These are phyloP conservation scores for Argynnis bischoffii DNA, from an alignment of 2,888 invertebrate species.

Conservation along the genomic window DNA sequence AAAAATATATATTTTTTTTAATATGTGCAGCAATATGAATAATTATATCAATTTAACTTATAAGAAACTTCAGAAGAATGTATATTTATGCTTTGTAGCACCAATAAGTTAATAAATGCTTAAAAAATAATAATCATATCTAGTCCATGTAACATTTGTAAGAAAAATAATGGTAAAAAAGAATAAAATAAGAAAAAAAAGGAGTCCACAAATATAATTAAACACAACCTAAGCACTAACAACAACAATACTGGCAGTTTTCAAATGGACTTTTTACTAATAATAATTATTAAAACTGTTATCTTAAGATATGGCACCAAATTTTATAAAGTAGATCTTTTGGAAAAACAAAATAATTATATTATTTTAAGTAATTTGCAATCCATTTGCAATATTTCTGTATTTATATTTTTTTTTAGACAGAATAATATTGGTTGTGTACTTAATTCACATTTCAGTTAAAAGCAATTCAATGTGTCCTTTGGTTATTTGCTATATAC, in stretches of 20 bases:
- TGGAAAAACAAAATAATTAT: no score
- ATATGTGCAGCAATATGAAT: no score
- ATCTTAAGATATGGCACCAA: not conserved
- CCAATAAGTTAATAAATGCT: constrained; percentile 12
- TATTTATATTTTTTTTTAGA: no score
- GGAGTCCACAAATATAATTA: constrained; percentile 39
- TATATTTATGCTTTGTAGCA: constrained; percentile 6
- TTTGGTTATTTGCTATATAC: no score
- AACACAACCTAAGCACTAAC: constrained; percentile 68
- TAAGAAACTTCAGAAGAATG: no score
- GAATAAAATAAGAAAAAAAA: not conserved
- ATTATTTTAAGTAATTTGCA: no score
- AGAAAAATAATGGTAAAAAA: constrained; percentile 3
- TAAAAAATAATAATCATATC: constrained; percentile 1
- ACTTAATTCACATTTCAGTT: no score
- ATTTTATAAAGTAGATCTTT: not conserved
- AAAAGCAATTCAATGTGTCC: no score
- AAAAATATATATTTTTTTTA: not conserved
- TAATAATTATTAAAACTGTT: not conserved
- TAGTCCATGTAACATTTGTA: not conserved
- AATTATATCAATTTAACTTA: no score
- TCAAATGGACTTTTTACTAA: constrained; percentile 14
- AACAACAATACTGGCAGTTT: constrained; percentile 71
- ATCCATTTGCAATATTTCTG: no score
- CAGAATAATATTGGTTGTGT: no score